Percentiles rank a stretch among this genome's conserved stretches.
phyloP scores from a whole-genome alignment of 2,797 vertebrate species.

The Anguilla pacifica region DNA sequence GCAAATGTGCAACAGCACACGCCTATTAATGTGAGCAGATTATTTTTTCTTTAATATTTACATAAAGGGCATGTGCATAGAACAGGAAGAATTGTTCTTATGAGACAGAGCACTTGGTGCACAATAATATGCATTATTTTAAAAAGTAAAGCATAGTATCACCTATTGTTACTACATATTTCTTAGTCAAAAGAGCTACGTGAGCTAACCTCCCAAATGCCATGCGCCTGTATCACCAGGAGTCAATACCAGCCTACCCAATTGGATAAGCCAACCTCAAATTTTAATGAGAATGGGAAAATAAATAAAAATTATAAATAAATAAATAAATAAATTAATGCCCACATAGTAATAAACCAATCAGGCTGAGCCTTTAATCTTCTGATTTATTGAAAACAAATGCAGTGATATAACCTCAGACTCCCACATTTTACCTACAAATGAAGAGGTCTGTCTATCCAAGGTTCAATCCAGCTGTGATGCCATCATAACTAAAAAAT shows the following conservation, averaged over 20 bases:
- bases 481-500: not conserved
- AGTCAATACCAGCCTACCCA: too few relatives aligned
- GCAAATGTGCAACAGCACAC: not conserved
- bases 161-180: too few relatives aligned
- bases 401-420: not conserved
- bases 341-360: not conserved
- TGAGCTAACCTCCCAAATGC: too few relatives aligned
- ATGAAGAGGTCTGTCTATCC: not conserved
- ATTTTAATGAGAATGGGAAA: not conserved
- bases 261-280: not conserved
- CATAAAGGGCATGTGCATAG: not conserved
- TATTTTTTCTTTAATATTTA: not conserved
- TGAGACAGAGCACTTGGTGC: not conserved
- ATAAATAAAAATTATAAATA: not conserved
- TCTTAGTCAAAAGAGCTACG: too few relatives aligned
- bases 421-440: not conserved
- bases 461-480: not conserved
- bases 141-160: too few relatives aligned
- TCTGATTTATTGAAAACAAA: not conserved
- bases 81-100: not conserved
- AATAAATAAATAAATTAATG: too few relatives aligned
- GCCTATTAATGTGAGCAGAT: not conserved
- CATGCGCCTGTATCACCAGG: too few relatives aligned
- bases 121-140: not conserved
- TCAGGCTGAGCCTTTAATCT: not conserved